Conservation (phyloP, 30 jellyfish, hydroid and myxozoan genomes). For the Catostylus mosaicus region DNA sequence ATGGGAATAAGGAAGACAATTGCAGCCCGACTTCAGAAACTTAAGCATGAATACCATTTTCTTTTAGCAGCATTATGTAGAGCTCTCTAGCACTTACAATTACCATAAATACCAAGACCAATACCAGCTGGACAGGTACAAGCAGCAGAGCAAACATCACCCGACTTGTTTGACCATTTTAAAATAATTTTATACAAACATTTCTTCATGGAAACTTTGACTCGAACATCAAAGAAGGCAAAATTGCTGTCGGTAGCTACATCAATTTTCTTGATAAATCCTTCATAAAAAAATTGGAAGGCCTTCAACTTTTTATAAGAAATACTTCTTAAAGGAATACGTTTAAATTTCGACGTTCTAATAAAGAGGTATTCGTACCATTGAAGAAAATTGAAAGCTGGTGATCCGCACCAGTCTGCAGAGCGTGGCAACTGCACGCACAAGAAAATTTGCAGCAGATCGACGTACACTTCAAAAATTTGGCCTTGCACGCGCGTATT, state of each 20-base stretch:
- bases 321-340: constrained; percentile 27
- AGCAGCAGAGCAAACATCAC: constrained; percentile 47
- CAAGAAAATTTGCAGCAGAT: no score
- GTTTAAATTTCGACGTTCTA: constrained; percentile 42
- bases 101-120: constrained; percentile 37
- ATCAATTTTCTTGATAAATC: constrained; percentile 23
- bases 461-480: no score
- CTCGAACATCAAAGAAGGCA: constrained; percentile 36
- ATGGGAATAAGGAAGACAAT: constrained; percentile 24
- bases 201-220: constrained; percentile 39
- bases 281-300: constrained; percentile 46
- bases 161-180: constrained; percentile 17
- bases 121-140: no score
- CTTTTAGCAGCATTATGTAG: constrained; percentile 22
- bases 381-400: constrained; percentile 43
- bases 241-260: constrained; percentile 32
- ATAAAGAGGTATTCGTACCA: constrained; percentile 43
- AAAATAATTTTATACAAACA: constrained; percentile 13
- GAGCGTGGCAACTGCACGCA: constrained; percentile 42
- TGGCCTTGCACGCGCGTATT: no score
- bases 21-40: constrained; percentile 39
- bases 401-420: constrained; percentile 43
- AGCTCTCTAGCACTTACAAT: constrained; percentile 42
- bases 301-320: constrained; percentile 41
- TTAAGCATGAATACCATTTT: constrained; percentile 18